A percentile compares a stretch with the other conserved stretches of the same genome.
Evolutionary conservation across 1,140 invertebrate species (phyloP).

Genomic region (Drosophila athabasca): DNA sequence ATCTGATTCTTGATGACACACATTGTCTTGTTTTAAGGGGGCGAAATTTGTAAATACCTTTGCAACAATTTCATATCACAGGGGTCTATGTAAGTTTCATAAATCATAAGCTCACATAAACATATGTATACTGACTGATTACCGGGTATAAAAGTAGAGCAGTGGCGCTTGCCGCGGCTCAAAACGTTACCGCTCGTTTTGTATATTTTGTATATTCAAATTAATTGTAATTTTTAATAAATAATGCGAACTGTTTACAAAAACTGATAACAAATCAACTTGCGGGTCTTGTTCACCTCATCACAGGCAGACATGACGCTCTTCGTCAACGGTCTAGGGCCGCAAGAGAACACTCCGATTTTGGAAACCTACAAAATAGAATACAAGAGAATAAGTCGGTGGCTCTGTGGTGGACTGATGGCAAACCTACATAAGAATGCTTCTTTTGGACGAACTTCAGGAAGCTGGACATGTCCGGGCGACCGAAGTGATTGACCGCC

Average conservation of each 20-base stretch:
- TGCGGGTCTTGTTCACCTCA: conserved; percentile 96
- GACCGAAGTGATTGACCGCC: conserved; percentile 98
- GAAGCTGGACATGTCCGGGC: conserved; percentile 98
- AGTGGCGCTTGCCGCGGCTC: too few relatives aligned
- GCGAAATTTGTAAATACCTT: too few relatives aligned
- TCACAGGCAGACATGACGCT: conserved; percentile 97
- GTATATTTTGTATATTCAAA: conserved; percentile 18
- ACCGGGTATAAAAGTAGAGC: too few relatives aligned
- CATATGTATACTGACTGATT: too few relatives aligned
- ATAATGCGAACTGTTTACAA: conserved; percentile 76
- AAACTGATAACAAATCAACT: conserved; percentile 85
- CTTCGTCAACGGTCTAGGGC: conserved; percentile 97
- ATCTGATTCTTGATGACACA: too few relatives aligned
- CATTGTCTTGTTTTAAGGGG: too few relatives aligned
- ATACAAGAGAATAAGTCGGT: not conserved
- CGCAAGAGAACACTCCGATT: conserved; percentile 98
- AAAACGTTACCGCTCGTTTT: too few relatives aligned
- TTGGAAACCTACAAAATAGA: conserved; percentile 91
- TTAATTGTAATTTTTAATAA: conserved; percentile 74
- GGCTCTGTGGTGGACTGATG: not conserved
- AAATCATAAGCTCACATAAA: too few relatives aligned
- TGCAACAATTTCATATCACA: too few relatives aligned
- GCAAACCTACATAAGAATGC: conserved; percentile 95
- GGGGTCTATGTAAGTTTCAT: too few relatives aligned
- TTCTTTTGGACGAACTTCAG: conserved; percentile 98